Conservation (phyloP, 1,140 invertebrate genomes). For the Steinernema khuongi region DNA sequence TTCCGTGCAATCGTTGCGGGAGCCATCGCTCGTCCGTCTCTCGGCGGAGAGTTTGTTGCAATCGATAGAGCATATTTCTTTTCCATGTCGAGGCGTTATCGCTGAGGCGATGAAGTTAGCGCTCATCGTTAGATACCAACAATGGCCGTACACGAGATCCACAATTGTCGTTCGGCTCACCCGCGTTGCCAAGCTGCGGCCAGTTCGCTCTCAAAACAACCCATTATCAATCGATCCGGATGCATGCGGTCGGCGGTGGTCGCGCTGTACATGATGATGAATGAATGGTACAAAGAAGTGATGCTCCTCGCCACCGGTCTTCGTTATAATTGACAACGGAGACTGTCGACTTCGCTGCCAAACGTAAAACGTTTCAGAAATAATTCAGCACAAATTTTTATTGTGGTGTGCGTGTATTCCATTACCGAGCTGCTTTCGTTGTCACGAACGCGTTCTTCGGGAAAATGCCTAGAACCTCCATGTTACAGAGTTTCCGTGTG, state of each 20-base stretch:
- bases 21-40: not conserved
- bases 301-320: not conserved
- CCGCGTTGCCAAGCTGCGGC: not conserved
- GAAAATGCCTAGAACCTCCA: too few relatives aligned
- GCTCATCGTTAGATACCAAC: not conserved
- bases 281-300: not conserved
- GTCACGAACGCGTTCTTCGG: too few relatives aligned
- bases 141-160: not conserved
- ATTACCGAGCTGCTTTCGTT: too few relatives aligned
- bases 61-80: constrained; percentile 12
- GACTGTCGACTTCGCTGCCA: not conserved
- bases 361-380: too few relatives aligned
- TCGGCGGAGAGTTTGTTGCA: not conserved
- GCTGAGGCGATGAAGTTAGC: not conserved
- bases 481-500: too few relatives aligned
- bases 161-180: not conserved
- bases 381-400: too few relatives aligned
- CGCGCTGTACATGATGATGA: not conserved
- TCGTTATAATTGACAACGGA: not conserved
- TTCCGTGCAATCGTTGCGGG: not conserved
- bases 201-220: not conserved
- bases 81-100: not conserved
- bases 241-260: not conserved
- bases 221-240: constrained; percentile 1
- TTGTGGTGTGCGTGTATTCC: too few relatives aligned